Evolutionary conservation across 2,888 invertebrate species (phyloP).

Genomic region (Xylocampa areola): DNA sequence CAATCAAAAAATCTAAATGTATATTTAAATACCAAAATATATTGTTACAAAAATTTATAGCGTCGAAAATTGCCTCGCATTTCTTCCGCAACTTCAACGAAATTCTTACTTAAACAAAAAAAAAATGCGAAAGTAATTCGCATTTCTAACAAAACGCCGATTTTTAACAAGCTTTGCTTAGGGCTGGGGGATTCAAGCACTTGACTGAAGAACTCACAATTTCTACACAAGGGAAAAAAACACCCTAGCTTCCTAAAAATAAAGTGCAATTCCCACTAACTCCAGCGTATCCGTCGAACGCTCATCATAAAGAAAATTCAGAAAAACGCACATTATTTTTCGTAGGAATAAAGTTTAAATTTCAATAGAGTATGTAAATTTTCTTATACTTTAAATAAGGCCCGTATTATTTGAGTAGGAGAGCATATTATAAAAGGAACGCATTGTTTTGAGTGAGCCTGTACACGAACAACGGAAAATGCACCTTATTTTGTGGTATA

Average conservation of each 20-base stretch:
- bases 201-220: conserved; percentile 49
- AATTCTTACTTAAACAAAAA: conserved; percentile 32
- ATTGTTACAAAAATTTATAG: conserved; percentile 14
- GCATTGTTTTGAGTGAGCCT: conserved; percentile 50
- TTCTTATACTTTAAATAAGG: conserved; percentile 55
- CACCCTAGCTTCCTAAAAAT: fast-evolving
- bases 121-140: conserved; percentile 57
- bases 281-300: conserved; percentile 1
- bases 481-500: fast-evolving
- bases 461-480: neutral
- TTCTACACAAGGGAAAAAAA: conserved; percentile 10
- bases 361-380: conserved; percentile 52
- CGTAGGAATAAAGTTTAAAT: conserved; percentile 58
- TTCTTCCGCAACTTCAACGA: conserved; percentile 26
- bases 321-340: conserved; percentile 61
- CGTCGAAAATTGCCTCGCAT: conserved; percentile 21
- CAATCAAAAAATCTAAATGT: no score
- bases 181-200: conserved; percentile 46
- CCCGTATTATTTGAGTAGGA: conserved; percentile 44
- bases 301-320: conserved; percentile 48
- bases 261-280: conserved; percentile 3
- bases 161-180: conserved; percentile 62
- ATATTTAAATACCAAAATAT: neutral
- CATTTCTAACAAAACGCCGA: conserved; percentile 58
- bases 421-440: conserved; percentile 44